Evolutionary conservation across 2,888 invertebrate genomes (phyloP), one percentile per base, ranked within the genome.

Genomic region (Phortica magna): DNA sequence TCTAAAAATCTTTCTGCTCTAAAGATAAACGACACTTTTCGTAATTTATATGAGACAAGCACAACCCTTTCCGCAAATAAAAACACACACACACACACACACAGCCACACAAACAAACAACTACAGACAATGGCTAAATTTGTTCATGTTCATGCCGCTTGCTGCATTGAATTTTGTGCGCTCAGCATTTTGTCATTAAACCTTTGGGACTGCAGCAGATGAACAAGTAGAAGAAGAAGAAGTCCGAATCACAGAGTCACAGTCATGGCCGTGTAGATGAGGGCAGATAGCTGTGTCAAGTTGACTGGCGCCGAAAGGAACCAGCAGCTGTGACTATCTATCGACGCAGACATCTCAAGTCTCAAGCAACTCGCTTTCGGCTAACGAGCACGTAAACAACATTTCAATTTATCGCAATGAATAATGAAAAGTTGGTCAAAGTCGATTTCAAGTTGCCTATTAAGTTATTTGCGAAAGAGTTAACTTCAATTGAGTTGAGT

Each of bases 1-100:
- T 80, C 75, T 53, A 70, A 80, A 80, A 83, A 79, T 79, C 80
- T 80, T 17, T 70, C 76, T 41, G 55, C 79, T 57, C 59, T 53
- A 78, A 73, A 83, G 78, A 83, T 81, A 80, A 84, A 83, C 81
- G 86, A 83, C 84, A 87, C 80, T 87, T 87, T 84, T 83, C 80
- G 72, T 80, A 81, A 85, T 83, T 84, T 83, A 80, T 82, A 82
- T 83, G 80, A 82, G 79, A 78, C 64, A 74, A 61, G 73, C 68
- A 74, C 65, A 77, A 77, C 76, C 81, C 78, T 78, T 76, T 72
- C 59, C 48, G 17, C 55, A 17, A n/a, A 17, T 17, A 55, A 14
- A 61, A 6, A 14, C 42, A 68, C 48, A 48, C 22, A 68, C 39
- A 68, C 48, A 68, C 14, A 39, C 5, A 68, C 48, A 48, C 22